These are phyloP conservation scores for Desmodus rotundus DNA, from an alignment of 2,113 vertebrate species.

Conservation along the genomic window DNA sequence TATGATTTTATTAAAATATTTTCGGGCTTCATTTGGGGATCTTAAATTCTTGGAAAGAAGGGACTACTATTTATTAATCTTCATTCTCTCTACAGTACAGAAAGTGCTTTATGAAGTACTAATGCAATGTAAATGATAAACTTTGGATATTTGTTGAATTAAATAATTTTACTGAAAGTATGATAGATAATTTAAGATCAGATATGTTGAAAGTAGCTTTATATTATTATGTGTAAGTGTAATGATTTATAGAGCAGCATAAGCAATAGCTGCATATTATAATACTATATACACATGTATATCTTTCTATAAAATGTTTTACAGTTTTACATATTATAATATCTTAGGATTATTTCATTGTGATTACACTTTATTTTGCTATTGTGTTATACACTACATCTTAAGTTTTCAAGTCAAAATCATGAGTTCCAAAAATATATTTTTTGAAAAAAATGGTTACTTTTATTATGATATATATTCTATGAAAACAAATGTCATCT, in stretches of 20 bases:
- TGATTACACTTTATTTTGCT: neutral
- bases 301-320: neutral
- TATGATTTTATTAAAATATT: neutral
- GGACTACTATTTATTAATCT: fast-evolving
- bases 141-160: neutral
- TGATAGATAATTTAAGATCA: neutral
- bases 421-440: neutral
- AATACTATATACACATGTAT: neutral
- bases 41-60: neutral
- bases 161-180: neutral
- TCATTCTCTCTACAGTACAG: neutral
- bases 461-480: neutral
- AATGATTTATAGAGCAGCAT: neutral
- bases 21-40: neutral
- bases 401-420: neutral
- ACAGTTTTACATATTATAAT: neutral
- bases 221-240: neutral
- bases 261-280: neutral
- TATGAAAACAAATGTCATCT: neutral
- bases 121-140: neutral
- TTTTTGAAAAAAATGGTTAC: neutral
- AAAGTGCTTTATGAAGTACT: neutral
- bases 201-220: neutral
- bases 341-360: neutral
- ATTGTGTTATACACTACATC: neutral